Evolutionary conservation across 2,113 vertebrate genomes (phyloP).

Genomic region (Greenwoodochromis staneri): DNA sequence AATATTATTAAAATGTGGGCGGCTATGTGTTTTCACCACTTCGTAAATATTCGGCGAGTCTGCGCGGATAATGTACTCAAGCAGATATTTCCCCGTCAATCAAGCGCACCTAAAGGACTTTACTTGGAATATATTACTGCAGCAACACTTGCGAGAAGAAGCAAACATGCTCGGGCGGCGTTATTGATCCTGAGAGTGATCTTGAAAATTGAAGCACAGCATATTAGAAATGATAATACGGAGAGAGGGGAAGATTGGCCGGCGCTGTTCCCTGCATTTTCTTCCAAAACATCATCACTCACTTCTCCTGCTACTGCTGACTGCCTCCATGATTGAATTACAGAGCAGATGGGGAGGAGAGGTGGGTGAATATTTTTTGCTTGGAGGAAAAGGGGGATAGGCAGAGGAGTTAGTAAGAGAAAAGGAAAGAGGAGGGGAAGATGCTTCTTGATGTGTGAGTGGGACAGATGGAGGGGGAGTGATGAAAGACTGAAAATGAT

Average conservation of each 20-base stretch:
- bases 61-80: background rate
- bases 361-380: constrained; percentile 7
- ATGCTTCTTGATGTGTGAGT: background rate
- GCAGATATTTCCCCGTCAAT: background rate
- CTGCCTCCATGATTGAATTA: constrained; percentile 67
- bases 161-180: background rate
- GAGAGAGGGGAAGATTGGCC: background rate
- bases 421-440: background rate
- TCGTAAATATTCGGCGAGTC: background rate
- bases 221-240: background rate
- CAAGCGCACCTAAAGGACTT: background rate
- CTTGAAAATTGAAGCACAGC: background rate
- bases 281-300: constrained; percentile 59
- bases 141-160: background rate
- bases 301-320: constrained; percentile 26
- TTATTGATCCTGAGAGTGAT: background rate
- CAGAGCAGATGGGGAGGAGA: constrained; percentile 29
- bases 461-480: background rate
- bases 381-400: background rate
- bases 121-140: background rate
- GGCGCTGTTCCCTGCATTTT: constrained; percentile 22
- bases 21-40: background rate
- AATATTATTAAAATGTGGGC: background rate
- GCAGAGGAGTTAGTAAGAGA: background rate
- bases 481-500: constrained; percentile 4